These are phyloP conservation scores for Megaustenia siamemsis DNA, from an alignment of 2,888 invertebrate genomes.

Conservation along the genomic window DNA sequence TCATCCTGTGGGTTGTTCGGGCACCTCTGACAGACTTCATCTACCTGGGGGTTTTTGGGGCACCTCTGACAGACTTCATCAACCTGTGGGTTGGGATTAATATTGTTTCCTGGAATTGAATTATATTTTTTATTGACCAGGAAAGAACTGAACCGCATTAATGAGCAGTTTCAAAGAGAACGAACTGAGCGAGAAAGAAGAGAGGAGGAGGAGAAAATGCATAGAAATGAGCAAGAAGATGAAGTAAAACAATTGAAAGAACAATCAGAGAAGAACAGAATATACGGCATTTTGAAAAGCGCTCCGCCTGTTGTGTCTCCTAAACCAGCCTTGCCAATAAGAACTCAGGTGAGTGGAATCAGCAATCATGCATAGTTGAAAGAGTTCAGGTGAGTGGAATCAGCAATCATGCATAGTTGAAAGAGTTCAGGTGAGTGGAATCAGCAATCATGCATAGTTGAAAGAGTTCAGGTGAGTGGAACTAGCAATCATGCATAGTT, in stretches of 20 bases:
- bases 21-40: too few species aligned
- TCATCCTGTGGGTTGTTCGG: too few species aligned
- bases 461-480: too few species aligned
- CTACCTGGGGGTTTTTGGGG: too few species aligned
- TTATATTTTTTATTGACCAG: slow-evolving; percentile 31
- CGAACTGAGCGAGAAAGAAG: slow-evolving; percentile 39
- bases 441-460: too few species aligned
- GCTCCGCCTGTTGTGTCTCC: slow-evolving; percentile 4
- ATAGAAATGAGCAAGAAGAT: slow-evolving; percentile 12
- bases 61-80: too few species aligned
- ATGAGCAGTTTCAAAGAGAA: slow-evolving; percentile 53
- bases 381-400: background rate
- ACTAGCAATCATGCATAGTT: too few species aligned
- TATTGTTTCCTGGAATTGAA: background rate
- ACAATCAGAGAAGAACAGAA: slow-evolving; percentile 4
- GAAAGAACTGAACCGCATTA: slow-evolving; percentile 57
- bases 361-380: too few species aligned
- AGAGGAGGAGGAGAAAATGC: slow-evolving; percentile 31
- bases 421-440: too few species aligned
- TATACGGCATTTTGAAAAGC: background rate
- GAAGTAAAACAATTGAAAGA: slow-evolving; percentile 2
- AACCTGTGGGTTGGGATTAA: background rate
- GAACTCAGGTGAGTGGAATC: background rate
- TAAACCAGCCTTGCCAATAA: background rate
- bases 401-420: too few species aligned